Percentiles rank a stretch among this genome's conserved stretches.
phyloP scores from a whole-genome alignment of 2,797 vertebrate species.

The Mus caroli region DNA sequence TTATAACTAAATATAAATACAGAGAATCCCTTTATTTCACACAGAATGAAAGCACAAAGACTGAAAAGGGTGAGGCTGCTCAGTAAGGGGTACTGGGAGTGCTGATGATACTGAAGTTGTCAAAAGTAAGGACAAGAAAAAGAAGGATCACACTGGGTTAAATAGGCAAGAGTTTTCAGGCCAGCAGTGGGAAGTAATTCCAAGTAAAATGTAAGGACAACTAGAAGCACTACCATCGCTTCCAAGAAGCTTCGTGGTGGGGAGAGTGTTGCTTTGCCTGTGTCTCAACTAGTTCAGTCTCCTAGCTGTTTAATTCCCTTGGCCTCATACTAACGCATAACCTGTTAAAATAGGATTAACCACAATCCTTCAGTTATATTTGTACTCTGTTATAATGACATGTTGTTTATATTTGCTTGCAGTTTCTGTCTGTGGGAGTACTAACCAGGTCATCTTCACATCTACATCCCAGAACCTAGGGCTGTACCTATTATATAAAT shows the following conservation, averaged over 20 bases:
- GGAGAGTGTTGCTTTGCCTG: neutral
- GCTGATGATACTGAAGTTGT: neutral
- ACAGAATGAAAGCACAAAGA: neutral
- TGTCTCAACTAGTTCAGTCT: conserved; percentile 12
- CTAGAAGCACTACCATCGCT: neutral
- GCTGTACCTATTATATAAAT: neutral
- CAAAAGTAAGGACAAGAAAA: neutral
- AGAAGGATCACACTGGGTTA: neutral
- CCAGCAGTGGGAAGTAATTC: neutral
- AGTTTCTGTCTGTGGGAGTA: neutral
- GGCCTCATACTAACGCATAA: neutral
- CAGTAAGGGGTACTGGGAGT: neutral
- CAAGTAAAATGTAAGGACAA: neutral
- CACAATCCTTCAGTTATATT: neutral
- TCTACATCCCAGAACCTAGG: neutral
- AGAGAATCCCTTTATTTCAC: neutral
- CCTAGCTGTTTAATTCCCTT: conserved; percentile 21
- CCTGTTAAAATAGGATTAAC: neutral
- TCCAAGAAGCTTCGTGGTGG: neutral
- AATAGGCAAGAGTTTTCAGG: neutral
- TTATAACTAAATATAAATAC: neutral
- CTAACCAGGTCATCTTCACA: neutral
- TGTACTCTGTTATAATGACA: neutral
- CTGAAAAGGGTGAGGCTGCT: neutral
- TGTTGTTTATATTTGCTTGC: neutral